These are phyloP conservation scores for Pelobates fuscus DNA, from an alignment of 2,113 vertebrate genomes.

Conservation along the genomic window DNA sequence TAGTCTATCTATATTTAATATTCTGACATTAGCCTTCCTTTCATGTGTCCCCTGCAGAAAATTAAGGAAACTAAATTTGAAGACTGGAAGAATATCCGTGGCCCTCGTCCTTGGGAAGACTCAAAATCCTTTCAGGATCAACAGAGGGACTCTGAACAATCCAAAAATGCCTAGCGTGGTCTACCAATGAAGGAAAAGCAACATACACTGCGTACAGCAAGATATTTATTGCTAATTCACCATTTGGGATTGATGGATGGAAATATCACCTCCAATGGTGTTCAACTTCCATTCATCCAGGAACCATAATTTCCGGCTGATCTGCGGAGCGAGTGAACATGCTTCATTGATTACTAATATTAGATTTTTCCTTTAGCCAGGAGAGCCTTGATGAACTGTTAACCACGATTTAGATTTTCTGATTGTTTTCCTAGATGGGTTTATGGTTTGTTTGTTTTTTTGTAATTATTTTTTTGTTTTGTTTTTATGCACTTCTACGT, in stretches of 20 bases:
- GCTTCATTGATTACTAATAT: not conserved
- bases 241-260: not conserved
- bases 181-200: not conserved
- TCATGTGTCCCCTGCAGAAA: slow-evolving; percentile 75
- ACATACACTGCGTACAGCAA: not conserved
- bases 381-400: slow-evolving; percentile 10
- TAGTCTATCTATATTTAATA: not conserved
- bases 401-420: slow-evolving; percentile 3
- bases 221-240: not conserved
- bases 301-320: not conserved
- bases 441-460: slow-evolving; percentile 18
- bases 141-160: slow-evolving; percentile 51
- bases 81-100: slow-evolving; percentile 93
- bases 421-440: slow-evolving; percentile 28
- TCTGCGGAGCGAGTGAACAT: not conserved
- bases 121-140: slow-evolving; percentile 79
- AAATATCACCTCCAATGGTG: not conserved
- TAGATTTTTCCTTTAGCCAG: not conserved
- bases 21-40: not conserved
- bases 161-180: not conserved
- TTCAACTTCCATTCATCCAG: not conserved
- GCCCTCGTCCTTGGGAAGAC: slow-evolving; percentile 90
- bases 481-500: slow-evolving; percentile 16
- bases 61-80: slow-evolving; percentile 73
- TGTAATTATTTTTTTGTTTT: slow-evolving; percentile 5